phyloP scores from a whole-genome alignment of 2,113 vertebrate genomes.

The Aspiorhynchus laticeps region DNA sequence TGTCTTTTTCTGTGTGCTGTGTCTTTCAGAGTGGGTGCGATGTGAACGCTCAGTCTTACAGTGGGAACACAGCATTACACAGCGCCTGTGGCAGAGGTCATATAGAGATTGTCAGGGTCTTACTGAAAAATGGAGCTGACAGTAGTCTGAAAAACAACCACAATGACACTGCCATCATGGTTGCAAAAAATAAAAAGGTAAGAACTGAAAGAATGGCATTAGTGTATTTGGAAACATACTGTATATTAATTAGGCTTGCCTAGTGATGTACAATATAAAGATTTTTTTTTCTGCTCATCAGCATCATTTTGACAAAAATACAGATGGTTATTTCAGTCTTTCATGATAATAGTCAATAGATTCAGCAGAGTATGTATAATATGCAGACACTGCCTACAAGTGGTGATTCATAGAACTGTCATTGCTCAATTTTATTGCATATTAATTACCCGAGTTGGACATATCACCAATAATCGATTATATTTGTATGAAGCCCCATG shows the following conservation, averaged over 20 bases:
- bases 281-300: background rate
- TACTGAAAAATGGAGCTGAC: slow-evolving; percentile 86
- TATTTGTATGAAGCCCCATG: background rate
- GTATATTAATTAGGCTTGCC: background rate
- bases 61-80: slow-evolving; percentile 87
- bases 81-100: slow-evolving; percentile 85
- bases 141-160: slow-evolving; percentile 89
- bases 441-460: background rate
- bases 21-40: slow-evolving; percentile 80
- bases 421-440: background rate
- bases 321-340: background rate
- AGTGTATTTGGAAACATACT: background rate
- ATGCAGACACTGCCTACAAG: slow-evolving; percentile 50
- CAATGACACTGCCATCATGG: slow-evolving; percentile 88
- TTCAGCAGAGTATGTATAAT: background rate
- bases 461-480: background rate
- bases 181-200: slow-evolving; percentile 87
- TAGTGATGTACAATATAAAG: background rate
- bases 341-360: background rate
- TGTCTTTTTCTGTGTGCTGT: slow-evolving; percentile 12
- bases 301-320: background rate
- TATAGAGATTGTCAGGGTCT: slow-evolving; percentile 77
- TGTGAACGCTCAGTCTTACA: slow-evolving; percentile 87
- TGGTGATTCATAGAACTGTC: slow-evolving; percentile 38
- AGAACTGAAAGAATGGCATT: slow-evolving; percentile 26